These are phyloP conservation scores for Oxycera nigricornis DNA, from an alignment of 2,888 invertebrate species.

Conservation along the genomic window DNA sequence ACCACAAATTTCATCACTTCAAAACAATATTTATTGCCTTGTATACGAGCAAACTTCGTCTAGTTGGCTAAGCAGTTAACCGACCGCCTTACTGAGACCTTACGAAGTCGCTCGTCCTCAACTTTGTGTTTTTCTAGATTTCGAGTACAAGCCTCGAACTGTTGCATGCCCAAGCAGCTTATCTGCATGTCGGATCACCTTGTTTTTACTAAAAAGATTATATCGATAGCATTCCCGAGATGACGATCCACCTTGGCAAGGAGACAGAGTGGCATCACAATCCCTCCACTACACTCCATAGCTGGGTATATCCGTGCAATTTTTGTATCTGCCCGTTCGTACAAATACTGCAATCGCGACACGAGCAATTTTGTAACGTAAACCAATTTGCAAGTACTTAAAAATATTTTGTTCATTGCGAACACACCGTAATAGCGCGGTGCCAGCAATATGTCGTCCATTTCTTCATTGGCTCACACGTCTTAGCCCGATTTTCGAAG, in stretches of 20 bases:
- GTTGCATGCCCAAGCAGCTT: slow-evolving; percentile 28
- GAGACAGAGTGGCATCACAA: background rate
- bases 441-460: slow-evolving; percentile 20
- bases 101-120: background rate
- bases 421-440: background rate
- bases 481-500: background rate
- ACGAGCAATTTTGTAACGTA: slow-evolving; percentile 34
- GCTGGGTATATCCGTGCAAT: background rate
- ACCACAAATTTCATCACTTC: background rate
- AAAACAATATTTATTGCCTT: slow-evolving; percentile 13
- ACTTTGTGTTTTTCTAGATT: background rate
- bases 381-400: slow-evolving; percentile 36
- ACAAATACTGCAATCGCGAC: background rate
- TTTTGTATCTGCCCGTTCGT: background rate
- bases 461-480: background rate
- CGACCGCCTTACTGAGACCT: background rate
- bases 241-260: background rate
- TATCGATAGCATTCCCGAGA: slow-evolving; percentile 4
- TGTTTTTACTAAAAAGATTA: slow-evolving; percentile 30
- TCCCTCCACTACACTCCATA: background rate
- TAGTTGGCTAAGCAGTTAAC: background rate
- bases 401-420: slow-evolving; percentile 23
- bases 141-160: slow-evolving; percentile 16
- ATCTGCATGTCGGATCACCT: slow-evolving; percentile 35
- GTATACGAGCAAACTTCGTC: background rate